Percentiles rank a stretch among this genome's conserved stretches.
Evolutionary conservation across 2,797 vertebrate species (phyloP).

Genomic region (Oryzias sinensis): DNA sequence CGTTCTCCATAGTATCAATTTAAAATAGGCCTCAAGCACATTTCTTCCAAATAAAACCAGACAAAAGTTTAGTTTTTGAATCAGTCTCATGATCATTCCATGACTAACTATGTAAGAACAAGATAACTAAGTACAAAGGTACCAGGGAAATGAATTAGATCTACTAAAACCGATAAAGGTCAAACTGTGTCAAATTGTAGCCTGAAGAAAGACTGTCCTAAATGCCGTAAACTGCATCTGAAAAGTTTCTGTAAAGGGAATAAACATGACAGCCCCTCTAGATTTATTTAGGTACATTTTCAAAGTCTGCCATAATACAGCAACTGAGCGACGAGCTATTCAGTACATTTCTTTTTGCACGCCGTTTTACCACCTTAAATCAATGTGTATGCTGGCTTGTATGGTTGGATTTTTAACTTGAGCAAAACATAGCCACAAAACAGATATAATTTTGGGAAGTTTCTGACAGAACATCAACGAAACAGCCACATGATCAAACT

Average conservation of each 20-base stretch:
- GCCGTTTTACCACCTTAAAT: neutral
- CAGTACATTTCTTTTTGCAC: neutral
- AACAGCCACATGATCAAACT: too few relatives aligned
- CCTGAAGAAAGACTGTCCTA: neutral
- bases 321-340: neutral
- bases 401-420: neutral
- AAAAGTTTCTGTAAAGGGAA: neutral
- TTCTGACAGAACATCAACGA: too few relatives aligned
- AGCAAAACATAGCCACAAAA: neutral
- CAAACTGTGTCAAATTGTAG: neutral
- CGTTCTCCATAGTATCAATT: too few relatives aligned
- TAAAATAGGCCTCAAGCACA: neutral
- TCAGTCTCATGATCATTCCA: constrained; percentile 6
- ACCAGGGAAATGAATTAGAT: neutral
- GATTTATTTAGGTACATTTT: neutral
- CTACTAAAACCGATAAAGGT: neutral
- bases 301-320: neutral
- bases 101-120: neutral
- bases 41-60: neutral
- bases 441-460: too few relatives aligned
- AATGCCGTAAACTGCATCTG: neutral
- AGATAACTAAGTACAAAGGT: neutral
- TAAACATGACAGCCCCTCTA: neutral
- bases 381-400: neutral
- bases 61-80: neutral